Evolutionary conservation across 2,888 invertebrate species (phyloP), one percentile per base, ranked within the genome.

Genomic region (Apeira syringaria): DNA sequence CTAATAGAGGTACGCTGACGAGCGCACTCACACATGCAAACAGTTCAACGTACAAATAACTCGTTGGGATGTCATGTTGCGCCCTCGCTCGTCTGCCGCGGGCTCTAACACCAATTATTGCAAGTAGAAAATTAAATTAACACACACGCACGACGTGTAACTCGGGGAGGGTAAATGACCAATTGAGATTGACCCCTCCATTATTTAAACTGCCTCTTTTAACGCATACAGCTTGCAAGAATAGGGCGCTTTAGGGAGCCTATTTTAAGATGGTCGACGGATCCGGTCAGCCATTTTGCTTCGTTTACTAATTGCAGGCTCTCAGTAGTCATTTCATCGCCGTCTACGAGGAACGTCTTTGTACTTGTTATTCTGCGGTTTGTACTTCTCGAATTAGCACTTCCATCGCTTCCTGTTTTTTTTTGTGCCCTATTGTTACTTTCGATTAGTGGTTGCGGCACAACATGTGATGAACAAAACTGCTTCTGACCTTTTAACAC

Each of bases 381-480:
- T 80, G 70, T 83, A 74, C 76, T 87, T 86, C 83, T 85, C 88
- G 78, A 88, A 88, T 89, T 89, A 88, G 76, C 89, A 87, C 88
- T 84, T 85, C 72, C 70, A 77, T 72, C 64, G 68, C 68, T 82
- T 84, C 83, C 81, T n/a, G 80, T 74, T 81, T 68, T 68, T 18
- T 61, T 62, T 61, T 61, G 56, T 70, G 66, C 66, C 61, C 71
- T 80, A 80, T 84, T 83, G 81, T 85, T 74, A 66, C 48, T 58
- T 44, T 52, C 75, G 69, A 83, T 82, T 76, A 74, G 67, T 60
- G 64, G 65, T 52, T 64, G 50, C 49, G 42, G 52, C 54, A 52
- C 62, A 61, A 29, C 62, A 60, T 64, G 62, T 65, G 60, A 53
- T 52, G 51, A 43, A 39, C 49, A 39, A 50, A 37, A 43, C 38